Conservation (phyloP, 2,888 invertebrate species). For the Troides aeacus region DNA sequence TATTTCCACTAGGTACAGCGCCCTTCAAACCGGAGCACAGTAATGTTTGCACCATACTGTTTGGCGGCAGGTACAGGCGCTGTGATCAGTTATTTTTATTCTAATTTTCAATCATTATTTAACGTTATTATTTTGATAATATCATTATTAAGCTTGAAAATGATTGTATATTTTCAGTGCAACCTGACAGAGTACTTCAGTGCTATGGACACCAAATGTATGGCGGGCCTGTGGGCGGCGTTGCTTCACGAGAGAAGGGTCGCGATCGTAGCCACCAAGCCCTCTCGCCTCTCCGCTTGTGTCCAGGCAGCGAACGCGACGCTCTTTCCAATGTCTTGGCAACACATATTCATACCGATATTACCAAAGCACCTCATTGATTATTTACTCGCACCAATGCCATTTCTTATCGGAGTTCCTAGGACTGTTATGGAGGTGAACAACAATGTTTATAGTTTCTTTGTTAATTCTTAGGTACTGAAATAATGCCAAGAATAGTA, state of each 20-base stretch:
- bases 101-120: too few relatives aligned
- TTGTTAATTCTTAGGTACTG: too few relatives aligned
- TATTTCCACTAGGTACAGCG: too few relatives aligned
- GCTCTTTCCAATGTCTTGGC: constrained; percentile 99
- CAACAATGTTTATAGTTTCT: neutral
- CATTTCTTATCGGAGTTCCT: constrained; percentile 97
- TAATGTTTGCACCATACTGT: too few relatives aligned
- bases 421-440: constrained; percentile 87
- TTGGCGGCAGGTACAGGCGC: too few relatives aligned
- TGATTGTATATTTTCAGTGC: constrained; percentile 79
- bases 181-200: constrained; percentile 98
- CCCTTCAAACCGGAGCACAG: too few relatives aligned
- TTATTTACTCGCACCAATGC: constrained; percentile 97
- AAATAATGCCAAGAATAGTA: too few relatives aligned
- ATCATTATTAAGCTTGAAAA: too few relatives aligned
- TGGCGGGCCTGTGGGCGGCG: constrained; percentile 97
- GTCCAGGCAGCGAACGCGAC: constrained; percentile 96
- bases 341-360: constrained; percentile 98
- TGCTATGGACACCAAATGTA: constrained; percentile 95
- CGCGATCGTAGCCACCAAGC: constrained; percentile 93
- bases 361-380: constrained; percentile 93
- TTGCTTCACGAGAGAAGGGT: constrained; percentile 96
- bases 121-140: too few relatives aligned
- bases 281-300: constrained; percentile 94
- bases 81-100: too few relatives aligned